Base-by-base conservation (phyloP, 2,888 invertebrate species). In the Arge pagana region DNA sequence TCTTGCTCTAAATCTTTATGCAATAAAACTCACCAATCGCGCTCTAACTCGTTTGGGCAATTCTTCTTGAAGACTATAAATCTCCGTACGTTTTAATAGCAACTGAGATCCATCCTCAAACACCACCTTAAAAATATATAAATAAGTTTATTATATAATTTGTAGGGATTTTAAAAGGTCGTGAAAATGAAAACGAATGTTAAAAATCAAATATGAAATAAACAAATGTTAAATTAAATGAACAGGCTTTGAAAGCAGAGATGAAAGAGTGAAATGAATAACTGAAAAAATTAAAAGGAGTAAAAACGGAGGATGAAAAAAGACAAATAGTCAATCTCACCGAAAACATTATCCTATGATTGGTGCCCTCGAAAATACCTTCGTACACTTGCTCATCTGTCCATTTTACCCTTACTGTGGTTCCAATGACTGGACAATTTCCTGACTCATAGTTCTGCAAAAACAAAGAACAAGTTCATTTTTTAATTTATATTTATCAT, bases 1-100 rank as follows among this genome's bases (percentile, higher is more conserved):
- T n/a, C n/a, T n/a, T n/a, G n/a, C n/a, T n/a, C n/a, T n/a, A n/a
- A n/a, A n/a, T n/a, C n/a, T n/a, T n/a, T n/a, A n/a, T n/a, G n/a
- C n/a, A n/a, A n/a, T n/a, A n/a, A n/a, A n/a, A 79, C 78, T 79
- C 72, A 80, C 80, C 77, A 80, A 62, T 64, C 79, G 79, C 52
- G 75, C 71, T 60, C 76, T 76, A 48, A 85, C 80, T 72, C 78
- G 78, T 70, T 82, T 82, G 45, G 85, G 84, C 60, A 85, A 70
- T 49, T 80, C 77, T 68, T 85, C 83, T 40, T 77, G 73, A 31
- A 80, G 68, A 55, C 78, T 73, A 71, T 81, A 84, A 35, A 85
- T 77, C 56, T 81, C 78, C 48, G 81, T 79, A 41, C 83, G 74
- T 49, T 78, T 77, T 54, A 83, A 68, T 36, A 72, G 77, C 48